Percentiles rank a stretch among this genome's conserved stretches.
Conservation (phyloP, 1,140 invertebrate species). For the Drosophila sulfurigaster region DNA sequence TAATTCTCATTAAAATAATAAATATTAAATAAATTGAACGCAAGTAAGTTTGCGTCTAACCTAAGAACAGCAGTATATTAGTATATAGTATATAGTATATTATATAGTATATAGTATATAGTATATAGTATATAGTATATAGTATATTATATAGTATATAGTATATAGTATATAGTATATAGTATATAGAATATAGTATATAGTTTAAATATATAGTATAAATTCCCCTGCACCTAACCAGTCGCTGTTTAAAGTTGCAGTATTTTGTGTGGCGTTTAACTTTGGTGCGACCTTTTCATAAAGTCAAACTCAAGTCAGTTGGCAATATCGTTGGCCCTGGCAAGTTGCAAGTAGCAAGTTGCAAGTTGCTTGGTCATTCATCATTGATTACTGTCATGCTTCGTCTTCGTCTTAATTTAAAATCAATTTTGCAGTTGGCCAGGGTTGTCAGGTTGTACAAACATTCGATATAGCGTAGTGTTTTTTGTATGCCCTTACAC, state of each 20-base stretch:
- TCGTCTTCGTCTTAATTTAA: slow-evolving; percentile 60
- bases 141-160: too few species aligned
- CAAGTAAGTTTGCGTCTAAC: too few species aligned
- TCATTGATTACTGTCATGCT: slow-evolving; percentile 68
- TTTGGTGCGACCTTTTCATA: slow-evolving; percentile 40
- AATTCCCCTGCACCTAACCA: too few species aligned
- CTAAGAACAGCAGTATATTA: too few species aligned
- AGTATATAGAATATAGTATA: too few species aligned
- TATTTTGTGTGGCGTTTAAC: slow-evolving; percentile 1
- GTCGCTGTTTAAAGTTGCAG: neutral
- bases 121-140: too few species aligned
- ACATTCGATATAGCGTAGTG: neutral
- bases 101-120: too few species aligned
- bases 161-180: too few species aligned
- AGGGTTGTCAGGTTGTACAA: slow-evolving; percentile 4
- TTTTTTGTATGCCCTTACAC: slow-evolving; percentile 46
- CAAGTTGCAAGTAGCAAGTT: neutral
- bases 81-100: too few species aligned
- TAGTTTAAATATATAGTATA: too few species aligned
- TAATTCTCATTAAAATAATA: too few species aligned
- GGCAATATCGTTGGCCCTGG: neutral
- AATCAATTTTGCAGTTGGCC: slow-evolving; percentile 60
- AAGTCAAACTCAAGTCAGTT: slow-evolving; percentile 28
- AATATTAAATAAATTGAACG: too few species aligned
- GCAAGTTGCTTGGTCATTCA: slow-evolving; percentile 37